A percentile compares a stretch with the other conserved stretches of the same genome.
Conservation (phyloP, 2,888 invertebrate species). For the Agapostemon virescens region DNA sequence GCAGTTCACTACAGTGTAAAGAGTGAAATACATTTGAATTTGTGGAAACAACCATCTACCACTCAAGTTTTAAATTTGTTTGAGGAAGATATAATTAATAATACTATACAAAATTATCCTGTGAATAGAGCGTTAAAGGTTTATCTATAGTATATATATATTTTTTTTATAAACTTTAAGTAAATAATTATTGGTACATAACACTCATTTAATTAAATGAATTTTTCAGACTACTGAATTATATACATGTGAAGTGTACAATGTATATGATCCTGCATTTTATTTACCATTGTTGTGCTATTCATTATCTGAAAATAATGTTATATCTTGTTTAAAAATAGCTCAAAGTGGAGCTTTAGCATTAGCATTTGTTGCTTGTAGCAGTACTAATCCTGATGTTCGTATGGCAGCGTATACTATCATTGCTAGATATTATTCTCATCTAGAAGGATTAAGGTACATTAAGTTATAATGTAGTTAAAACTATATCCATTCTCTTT, state of each 20-base stretch:
- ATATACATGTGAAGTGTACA: conserved; percentile 68
- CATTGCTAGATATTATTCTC: conserved; percentile 87
- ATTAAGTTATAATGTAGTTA: conserved; percentile 61
- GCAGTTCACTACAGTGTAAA: conserved; percentile 88
- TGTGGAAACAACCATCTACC: conserved; percentile 88
- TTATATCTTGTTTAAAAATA: conserved; percentile 87
- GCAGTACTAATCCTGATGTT: conserved; percentile 85
- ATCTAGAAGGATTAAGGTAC: conserved; percentile 87
- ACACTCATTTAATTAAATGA: conserved; percentile 2
- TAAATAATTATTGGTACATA: not conserved
- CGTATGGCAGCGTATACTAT: conserved; percentile 88
- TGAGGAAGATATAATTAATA: conserved; percentile 84
- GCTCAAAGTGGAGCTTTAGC: conserved; percentile 87
- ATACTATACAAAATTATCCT: conserved; percentile 88
- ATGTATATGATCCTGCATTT: conserved; percentile 91
- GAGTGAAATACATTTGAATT: conserved; percentile 82
- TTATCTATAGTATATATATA: too few species aligned
- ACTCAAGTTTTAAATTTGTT: conserved; percentile 88
- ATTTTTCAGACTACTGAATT: conserved; percentile 64
- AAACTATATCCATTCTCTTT: not conserved
- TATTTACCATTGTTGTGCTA: conserved; percentile 89
- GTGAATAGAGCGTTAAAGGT: conserved; percentile 83
- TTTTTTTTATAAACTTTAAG: not conserved
- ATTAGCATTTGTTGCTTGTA: conserved; percentile 86
- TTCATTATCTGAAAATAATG: conserved; percentile 88